Evolutionary conservation across 1,140 invertebrate genomes (phyloP), one percentile per base, ranked within the genome.

Genomic region (Harlomillsia oculata): DNA sequence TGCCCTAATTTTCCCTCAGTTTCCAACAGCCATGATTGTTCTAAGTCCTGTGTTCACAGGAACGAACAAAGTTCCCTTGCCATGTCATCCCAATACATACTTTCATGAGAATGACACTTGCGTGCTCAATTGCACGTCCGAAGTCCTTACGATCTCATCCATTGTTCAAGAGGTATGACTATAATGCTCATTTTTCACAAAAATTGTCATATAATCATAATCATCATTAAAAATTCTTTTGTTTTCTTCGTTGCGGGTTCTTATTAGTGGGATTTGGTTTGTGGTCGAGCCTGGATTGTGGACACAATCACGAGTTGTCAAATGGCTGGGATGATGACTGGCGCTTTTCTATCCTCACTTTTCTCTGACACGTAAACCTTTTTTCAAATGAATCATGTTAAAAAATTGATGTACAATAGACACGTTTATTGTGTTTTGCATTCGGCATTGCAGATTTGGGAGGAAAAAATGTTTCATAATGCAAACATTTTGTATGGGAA

Each of bases 281-380:
- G 60, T 30, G 29, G 29, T 2, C 37, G 39, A 21, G 14, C 39
- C 4, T 62, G 60, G 60, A 54, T 62, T 14, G 18, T 36, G 14
- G 60, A 62, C 29, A 8, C 37, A 25, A 52, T 62, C 23, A 62
- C 53, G 16, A 57, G 54, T 40, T 32, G 50, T 13, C 54, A 57
- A 55, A 62, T 62, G 60, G 23, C 39, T 2, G 60, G 60, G 1
- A 53, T 46, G 26, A 56, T 62, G 46, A 50, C 20, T 6, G 60
- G 60, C 2, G 49, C 60, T 3, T 43, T 49, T 11, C 2, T 54
- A 2, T 44, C 44, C 5, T 52, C 54, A 8, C 44, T 53, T 8
- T 16, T 48, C 21, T 41, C 60, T 8, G 60, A 62, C 20, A 51
- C 37, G 59, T 61, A 48, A 37, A 11, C 2, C n/a, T 25, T 23